A percentile compares a stretch with the other conserved stretches of the same genome.
Evolutionary conservation across 2,888 invertebrate species (phyloP).

Genomic region (Drosophila buzzatii): DNA sequence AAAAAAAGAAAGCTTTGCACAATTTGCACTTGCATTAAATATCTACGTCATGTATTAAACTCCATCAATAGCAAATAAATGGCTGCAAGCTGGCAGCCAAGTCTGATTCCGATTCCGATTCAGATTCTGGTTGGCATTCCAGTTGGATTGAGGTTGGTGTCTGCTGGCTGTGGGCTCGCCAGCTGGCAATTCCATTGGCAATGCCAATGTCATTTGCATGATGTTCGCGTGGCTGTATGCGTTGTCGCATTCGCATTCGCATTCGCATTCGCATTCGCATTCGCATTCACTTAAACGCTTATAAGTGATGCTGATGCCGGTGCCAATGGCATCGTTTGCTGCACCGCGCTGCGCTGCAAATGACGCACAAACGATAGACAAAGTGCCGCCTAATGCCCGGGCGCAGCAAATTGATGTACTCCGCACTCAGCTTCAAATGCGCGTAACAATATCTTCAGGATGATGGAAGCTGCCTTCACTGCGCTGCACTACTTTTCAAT

Average conservation of each 20-base stretch:
- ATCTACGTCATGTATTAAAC: constrained; percentile 4
- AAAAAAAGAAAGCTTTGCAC: not conserved
- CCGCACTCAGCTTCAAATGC: constrained; percentile 5
- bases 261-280: constrained; percentile 49
- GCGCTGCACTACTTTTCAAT: constrained; percentile 34
- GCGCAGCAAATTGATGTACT: constrained; percentile 34
- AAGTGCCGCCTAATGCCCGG: constrained; percentile 39
- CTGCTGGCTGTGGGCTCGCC: not conserved
- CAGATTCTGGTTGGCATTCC: not conserved
- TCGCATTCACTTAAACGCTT: constrained; percentile 59
- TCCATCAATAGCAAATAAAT: constrained; percentile 12
- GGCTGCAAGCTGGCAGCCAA: constrained; percentile 6
- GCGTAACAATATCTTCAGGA: constrained; percentile 13
- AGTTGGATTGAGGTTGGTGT: not conserved
- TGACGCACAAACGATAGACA: constrained; percentile 50
- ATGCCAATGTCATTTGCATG: constrained; percentile 35
- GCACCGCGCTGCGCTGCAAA: constrained; percentile 24
- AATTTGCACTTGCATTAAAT: not conserved
- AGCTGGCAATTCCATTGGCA: constrained; percentile 11
- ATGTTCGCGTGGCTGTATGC: constrained; percentile 10
- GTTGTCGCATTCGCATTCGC: constrained; percentile 37
- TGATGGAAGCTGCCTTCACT: constrained; percentile 9
- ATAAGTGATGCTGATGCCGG: constrained; percentile 20
- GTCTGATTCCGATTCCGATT: not conserved
- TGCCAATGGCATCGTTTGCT: constrained; percentile 16